Percentiles rank a stretch among this genome's conserved stretches.
Conservation (phyloP, 2,113 vertebrate genomes). For the Turdus rufiventris region DNA sequence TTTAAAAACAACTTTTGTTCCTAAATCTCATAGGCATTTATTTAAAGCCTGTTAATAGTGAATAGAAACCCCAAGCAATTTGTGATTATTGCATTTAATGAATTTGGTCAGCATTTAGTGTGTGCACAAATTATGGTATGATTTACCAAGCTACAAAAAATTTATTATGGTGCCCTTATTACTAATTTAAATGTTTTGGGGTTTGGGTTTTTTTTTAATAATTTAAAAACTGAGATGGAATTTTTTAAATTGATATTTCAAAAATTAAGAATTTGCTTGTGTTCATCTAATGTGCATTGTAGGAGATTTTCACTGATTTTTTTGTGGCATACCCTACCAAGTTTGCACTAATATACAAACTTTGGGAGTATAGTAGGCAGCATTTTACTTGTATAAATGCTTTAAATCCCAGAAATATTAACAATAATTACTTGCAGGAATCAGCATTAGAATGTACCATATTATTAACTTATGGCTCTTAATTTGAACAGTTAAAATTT, state of each 20-base stretch:
- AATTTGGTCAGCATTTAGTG: constrained; percentile 45
- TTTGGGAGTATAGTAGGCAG: neutral
- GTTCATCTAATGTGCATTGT: neutral
- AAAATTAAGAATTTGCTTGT: neutral
- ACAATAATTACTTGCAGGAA: neutral
- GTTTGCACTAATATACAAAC: neutral
- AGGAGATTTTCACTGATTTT: neutral
- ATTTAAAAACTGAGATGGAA: neutral
- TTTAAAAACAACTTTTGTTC: constrained; percentile 49
- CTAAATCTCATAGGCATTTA: constrained; percentile 51
- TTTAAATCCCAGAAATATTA: neutral
- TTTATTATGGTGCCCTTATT: neutral
- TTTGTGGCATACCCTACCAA: neutral
- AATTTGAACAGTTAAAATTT: neutral
- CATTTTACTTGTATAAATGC: neutral
- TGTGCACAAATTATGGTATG: constrained; percentile 18
- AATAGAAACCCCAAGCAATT: constrained; percentile 60
- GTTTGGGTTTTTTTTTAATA: neutral
- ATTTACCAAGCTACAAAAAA: neutral
- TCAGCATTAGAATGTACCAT: neutral
- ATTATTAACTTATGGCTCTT: neutral
- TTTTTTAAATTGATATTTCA: neutral
- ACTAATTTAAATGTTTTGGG: neutral
- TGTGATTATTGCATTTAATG: constrained; percentile 51
- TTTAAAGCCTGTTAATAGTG: constrained; percentile 58